Base-by-base conservation (phyloP, 2,113 vertebrate species). In the Benitochromis conjunctus region DNA sequence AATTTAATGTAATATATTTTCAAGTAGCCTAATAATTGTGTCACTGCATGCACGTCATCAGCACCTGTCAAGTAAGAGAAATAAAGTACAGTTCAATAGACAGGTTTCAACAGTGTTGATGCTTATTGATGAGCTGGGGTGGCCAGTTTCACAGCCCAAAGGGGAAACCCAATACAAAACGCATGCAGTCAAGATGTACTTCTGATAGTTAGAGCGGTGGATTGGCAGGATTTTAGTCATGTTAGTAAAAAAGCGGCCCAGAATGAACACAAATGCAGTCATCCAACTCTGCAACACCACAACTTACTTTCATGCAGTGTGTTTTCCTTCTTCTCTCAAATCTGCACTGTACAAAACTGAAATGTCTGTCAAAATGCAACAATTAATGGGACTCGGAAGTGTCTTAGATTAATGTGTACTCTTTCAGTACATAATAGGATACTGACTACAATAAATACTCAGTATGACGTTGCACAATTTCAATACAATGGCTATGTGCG, bases 1-100 rank as follows among this genome's bases (percentile, higher is more conserved):
- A 66, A 66, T 21, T 66, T 41, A 21, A 66, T 66, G 2, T 21
- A 66, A 66, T 66, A 66, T 66, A 66, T 66, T 66, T 66, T 66
- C 36, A 66, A 66, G 62, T 66, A 41, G 62, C 62, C 12, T 43
- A 41, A 24, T 69, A 41, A 41, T 24, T 69, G 36, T 69, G n/a
- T 69, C 12, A 43, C 19, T 69, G 36, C n/a, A 21, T 24, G n/a
- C 21, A 69, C 3, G 14, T 69, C 62, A 69, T 9, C 12, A 69
- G 24, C n/a, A 69, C 21, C 36, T 24, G 62, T 41, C 36, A 24
- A 24, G 3, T 66, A 66, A 9, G 2, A 41, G 36, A 66, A 66
- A 36, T 4, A 66, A 66, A 21, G 6, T 24, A 69, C 36, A 69
- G 24, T 69, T 69, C 62, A 69, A 19, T 14, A 43, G 11, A 2